Evolutionary conservation across 2,888 invertebrate species (phyloP), one percentile per base, ranked within the genome.

Genomic region (Osedax frankpressi): DNA sequence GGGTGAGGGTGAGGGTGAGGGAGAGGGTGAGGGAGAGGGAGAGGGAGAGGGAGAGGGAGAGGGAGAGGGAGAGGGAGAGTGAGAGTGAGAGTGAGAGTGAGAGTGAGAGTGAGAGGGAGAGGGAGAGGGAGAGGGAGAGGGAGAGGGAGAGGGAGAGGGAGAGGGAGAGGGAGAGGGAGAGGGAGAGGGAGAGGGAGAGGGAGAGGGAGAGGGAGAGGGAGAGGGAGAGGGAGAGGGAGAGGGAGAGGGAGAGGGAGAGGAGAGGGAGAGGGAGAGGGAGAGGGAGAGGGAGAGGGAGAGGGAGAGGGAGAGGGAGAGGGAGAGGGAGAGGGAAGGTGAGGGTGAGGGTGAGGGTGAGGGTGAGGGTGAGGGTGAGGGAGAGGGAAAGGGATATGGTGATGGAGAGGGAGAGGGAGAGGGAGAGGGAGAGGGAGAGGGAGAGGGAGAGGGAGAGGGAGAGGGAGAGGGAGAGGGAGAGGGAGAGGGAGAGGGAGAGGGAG

Each of bases 41-140:
- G 65, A 1, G 65, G 24, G 65, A 65, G 65, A 65, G 65, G 0
- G 65, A 65, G 65, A 65, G 65, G 24, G 65, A 65, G 65, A 65
- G 65, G 24, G 65, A 65, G 65, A 65, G 65, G 24, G 65, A 65
- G 65, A 65, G 1, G 19, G 44, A 44, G 65, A 65, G 65, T 14
- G 65, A 65, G 65, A 65, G 65, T 0, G 65, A 65, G 1, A 65
- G 44, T 11, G 44, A 44, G 44, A 44, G 44, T 11, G 44, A 44
- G 44, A 44, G 44, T 11, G 44, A 44, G 44, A 44, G 44, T 11
- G 44, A 44, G 65, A 65, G 14, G 24, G 65, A 65, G 65, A 65
- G 65, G 0, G 65, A 65, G 65, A 1, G 14, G 24, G 65, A 65
- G 0, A 26, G 1, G 24, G 65, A 1, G 14, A 65, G 65, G 0